phyloP scores from a whole-genome alignment of 2,113 vertebrate genomes.

The Callospermophilus lateralis region DNA sequence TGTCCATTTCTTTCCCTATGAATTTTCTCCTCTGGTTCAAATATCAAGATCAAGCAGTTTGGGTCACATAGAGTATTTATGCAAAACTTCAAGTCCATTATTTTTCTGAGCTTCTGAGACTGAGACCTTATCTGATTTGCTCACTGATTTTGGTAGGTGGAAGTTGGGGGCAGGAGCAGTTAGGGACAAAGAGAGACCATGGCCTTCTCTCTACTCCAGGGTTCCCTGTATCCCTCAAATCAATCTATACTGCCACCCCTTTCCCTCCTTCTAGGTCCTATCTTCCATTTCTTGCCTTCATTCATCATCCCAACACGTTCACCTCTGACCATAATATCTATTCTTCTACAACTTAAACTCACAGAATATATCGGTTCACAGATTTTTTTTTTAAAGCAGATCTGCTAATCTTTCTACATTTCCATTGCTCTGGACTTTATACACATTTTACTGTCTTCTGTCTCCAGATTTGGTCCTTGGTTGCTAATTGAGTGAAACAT shows the following conservation, averaged over 20 bases:
- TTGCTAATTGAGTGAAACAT: background rate
- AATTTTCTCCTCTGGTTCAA: slow-evolving; percentile 31
- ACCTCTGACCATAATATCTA: background rate
- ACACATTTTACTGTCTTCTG: background rate
- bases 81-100: background rate
- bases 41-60: background rate
- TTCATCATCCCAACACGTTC: background rate
- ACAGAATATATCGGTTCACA: background rate
- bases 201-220: background rate
- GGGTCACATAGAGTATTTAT: background rate
- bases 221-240: background rate
- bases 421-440: background rate
- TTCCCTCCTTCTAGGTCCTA: background rate
- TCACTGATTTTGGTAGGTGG: background rate
- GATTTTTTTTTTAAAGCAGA: slow-evolving; percentile 4
- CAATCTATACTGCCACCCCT: background rate
- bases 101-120: slow-evolving; percentile 9
- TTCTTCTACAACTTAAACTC: background rate
- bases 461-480: background rate
- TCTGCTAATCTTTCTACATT: background rate
- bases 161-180: background rate
- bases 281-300: background rate
- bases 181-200: background rate
- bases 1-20: background rate
- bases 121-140: background rate